Evolutionary conservation across 2,888 invertebrate species (phyloP).

Genomic region (Carterocephalus palaemon): DNA sequence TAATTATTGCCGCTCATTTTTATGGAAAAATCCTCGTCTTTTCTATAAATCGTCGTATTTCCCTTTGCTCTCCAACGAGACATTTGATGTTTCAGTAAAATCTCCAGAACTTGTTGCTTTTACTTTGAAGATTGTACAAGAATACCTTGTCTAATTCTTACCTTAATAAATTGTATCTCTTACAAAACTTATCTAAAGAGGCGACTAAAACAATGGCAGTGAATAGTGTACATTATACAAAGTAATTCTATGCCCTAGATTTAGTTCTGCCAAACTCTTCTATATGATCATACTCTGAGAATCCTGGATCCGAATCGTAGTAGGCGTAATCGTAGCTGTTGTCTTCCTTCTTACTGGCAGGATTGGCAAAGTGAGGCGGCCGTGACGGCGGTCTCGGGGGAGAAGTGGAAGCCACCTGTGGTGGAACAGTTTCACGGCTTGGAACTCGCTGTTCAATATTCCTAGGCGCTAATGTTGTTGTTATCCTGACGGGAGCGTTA

Average conservation of each 20-base stretch:
- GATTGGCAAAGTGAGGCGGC: slow-evolving; percentile 51
- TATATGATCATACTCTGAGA: slow-evolving; percentile 79
- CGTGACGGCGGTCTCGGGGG: slow-evolving; percentile 42
- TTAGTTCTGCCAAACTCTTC: slow-evolving; percentile 82
- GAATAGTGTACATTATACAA: slow-evolving; percentile 42
- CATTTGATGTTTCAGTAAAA: no score
- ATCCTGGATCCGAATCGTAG: slow-evolving; percentile 84
- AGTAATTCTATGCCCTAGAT: slow-evolving; percentile 53
- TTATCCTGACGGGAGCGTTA: slow-evolving; percentile 40
- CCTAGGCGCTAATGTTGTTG: slow-evolving; percentile 45
- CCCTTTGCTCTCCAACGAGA: no score
- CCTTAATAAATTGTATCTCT: no score
- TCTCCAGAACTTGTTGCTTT: slow-evolving; percentile 2
- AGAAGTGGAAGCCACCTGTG: slow-evolving; percentile 34
- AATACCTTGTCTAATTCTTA: slow-evolving; percentile 10
- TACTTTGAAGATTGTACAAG: neutral
- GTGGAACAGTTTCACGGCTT: slow-evolving; percentile 40
- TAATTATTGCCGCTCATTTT: neutral
- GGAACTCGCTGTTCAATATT: slow-evolving; percentile 45
- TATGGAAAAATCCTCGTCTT: no score
- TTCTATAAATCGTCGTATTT: no score
- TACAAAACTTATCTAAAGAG: slow-evolving; percentile 54
- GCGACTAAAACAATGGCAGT: slow-evolving; percentile 74
- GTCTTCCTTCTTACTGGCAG: slow-evolving; percentile 81
- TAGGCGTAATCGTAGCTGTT: slow-evolving; percentile 91